phyloP scores from a whole-genome alignment of 2,888 invertebrate genomes.

The Silvanus unidentatus region DNA sequence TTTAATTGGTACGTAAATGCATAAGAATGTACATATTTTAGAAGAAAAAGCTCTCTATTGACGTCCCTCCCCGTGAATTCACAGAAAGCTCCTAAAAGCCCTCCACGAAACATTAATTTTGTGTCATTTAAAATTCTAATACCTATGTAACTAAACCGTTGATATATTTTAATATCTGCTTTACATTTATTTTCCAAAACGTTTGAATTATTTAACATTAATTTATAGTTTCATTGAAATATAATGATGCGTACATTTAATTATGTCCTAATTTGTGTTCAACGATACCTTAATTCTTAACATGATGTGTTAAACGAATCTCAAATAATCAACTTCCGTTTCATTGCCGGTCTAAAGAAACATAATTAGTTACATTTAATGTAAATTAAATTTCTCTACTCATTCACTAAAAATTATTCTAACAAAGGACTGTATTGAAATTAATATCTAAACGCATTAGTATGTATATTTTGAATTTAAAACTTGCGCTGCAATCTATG shows the following conservation, averaged over 20 bases:
- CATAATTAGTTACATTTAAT: no score
- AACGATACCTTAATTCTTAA: conserved; percentile 3
- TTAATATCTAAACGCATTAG: no score
- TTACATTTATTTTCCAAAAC: not conserved
- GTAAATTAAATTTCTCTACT: no score
- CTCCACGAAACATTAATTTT: not conserved
- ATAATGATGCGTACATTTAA: conserved; percentile 5
- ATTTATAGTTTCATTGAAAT: conserved; percentile 2
- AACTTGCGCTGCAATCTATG: no score
- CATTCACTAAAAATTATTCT: no score
- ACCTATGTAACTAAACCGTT: not conserved
- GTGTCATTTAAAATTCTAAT: not conserved
- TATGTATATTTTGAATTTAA: no score
- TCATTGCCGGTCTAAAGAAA: not conserved
- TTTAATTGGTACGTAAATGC: no score
- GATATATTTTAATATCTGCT: not conserved
- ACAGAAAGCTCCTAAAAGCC: no score
- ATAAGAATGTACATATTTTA: no score
- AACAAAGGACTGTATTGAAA: no score
- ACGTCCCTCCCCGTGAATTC: no score
- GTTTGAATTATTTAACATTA: conserved; percentile 1
- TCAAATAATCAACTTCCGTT: conserved; percentile 4
- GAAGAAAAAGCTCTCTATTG: no score
- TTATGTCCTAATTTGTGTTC: conserved; percentile 6
- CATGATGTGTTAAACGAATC: conserved; percentile 8